phyloP scores from a whole-genome alignment of 1,140 invertebrate genomes.

The Drosophila parabipectinata region DNA sequence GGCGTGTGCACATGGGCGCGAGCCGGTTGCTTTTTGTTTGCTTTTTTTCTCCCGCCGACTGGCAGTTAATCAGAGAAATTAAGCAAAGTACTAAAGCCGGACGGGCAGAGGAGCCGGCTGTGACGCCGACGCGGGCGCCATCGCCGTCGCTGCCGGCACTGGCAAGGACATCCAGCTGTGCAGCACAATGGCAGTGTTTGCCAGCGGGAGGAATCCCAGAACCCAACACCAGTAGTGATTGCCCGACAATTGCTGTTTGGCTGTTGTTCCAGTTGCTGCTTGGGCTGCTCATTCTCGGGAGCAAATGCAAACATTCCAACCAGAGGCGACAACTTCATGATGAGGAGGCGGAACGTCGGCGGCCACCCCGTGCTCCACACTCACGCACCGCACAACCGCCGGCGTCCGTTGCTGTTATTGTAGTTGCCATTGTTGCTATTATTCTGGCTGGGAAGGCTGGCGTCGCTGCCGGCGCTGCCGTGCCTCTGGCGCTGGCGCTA shows the following conservation, averaged over 20 bases:
- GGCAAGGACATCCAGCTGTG: constrained; percentile 59
- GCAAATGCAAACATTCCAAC: constrained; percentile 36
- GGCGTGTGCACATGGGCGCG: constrained; percentile 22
- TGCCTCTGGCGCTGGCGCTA: background rate
- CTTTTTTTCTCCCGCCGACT: constrained; percentile 22
- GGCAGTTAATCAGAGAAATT: constrained; percentile 76
- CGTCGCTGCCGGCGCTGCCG: constrained; percentile 38
- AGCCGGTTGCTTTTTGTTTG: constrained; percentile 32
- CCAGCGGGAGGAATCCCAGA: constrained; percentile 33
- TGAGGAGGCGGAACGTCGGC: background rate
- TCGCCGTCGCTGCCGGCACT: constrained; percentile 17
- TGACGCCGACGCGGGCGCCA: constrained; percentile 31
- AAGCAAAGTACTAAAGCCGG: constrained; percentile 52
- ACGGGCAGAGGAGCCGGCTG: constrained; percentile 31
- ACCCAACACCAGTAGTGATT: constrained; percentile 32
- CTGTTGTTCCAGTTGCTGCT: constrained; percentile 29
- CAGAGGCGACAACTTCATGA: background rate
- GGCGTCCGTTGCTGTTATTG: constrained; percentile 12
- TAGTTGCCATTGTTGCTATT: constrained; percentile 25
- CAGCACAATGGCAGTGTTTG: constrained; percentile 38
- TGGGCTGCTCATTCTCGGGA: background rate
- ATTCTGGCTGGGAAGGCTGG: constrained; percentile 51
- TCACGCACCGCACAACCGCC: constrained; percentile 7
- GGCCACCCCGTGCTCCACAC: constrained; percentile 20
- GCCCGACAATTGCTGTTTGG: constrained; percentile 43